phyloP scores from a whole-genome alignment of 1,140 invertebrate genomes.

The Ctenoplectra terminalis region DNA sequence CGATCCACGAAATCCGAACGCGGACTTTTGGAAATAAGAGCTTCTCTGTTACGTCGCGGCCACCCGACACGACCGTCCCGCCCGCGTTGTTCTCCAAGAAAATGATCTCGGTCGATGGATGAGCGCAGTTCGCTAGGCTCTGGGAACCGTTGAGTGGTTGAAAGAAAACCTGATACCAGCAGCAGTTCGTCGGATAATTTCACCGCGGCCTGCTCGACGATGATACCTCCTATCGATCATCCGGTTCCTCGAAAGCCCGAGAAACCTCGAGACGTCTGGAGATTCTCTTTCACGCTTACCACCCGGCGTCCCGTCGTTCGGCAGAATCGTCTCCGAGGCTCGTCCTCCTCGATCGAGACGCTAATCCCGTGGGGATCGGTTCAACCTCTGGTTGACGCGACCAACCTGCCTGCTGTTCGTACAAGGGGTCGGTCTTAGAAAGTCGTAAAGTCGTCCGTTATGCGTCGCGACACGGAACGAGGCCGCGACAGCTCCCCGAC shows the following conservation, averaged over 20 bases:
- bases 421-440: too few relatives aligned
- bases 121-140: constrained; percentile 31
- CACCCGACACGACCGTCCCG: constrained; percentile 5
- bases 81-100: constrained; percentile 40
- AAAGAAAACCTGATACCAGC: constrained; percentile 62
- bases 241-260: constrained; percentile 59
- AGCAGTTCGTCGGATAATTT: constrained; percentile 56
- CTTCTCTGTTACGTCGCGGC: neutral
- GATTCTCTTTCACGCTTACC: constrained; percentile 55
- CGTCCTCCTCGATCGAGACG: neutral
- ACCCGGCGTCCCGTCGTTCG: constrained; percentile 11
- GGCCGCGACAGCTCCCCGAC: too few relatives aligned
- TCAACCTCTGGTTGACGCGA: constrained; percentile 6
- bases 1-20: neutral
- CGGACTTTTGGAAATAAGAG: neutral
- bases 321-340: neutral
- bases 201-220: constrained; percentile 39
- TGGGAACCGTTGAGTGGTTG: constrained; percentile 44
- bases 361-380: neutral
- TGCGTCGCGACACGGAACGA: too few relatives aligned
- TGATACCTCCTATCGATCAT: constrained; percentile 67
- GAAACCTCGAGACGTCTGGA: constrained; percentile 5
- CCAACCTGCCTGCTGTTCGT: neutral
- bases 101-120: constrained; percentile 39
- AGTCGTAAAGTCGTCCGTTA: too few relatives aligned